phyloP scores from a whole-genome alignment of 2,113 vertebrate genomes.

The Pelecanoides urinatrix region DNA sequence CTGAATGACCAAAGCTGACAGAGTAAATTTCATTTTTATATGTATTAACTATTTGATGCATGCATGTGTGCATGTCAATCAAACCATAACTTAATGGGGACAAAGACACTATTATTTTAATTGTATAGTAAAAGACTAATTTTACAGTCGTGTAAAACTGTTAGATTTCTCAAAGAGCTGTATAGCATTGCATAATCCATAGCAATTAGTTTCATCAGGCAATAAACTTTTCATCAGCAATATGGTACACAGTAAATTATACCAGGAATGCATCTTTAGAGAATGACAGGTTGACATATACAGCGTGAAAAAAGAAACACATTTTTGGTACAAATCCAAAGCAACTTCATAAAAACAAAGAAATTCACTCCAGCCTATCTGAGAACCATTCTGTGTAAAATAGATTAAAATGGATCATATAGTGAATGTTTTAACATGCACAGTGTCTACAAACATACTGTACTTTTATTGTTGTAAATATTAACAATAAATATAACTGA shows the following conservation, averaged over 20 bases:
- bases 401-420: background rate
- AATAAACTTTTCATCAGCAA: conserved; percentile 26
- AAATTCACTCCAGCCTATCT: background rate
- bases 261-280: background rate
- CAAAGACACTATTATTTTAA: background rate
- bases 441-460: background rate
- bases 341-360: background rate
- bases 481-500: background rate
- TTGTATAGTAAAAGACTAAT: conserved; percentile 11
- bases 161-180: background rate
- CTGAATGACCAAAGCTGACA: background rate
- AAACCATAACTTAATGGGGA: background rate
- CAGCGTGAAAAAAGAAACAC: background rate
- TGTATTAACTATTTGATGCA: background rate
- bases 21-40: background rate
- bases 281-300: background rate
- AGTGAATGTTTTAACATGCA: background rate
- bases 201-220: conserved; percentile 22
- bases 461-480: background rate
- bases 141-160: conserved; percentile 6
- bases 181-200: background rate
- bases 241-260: background rate
- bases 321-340: background rate
- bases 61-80: background rate
- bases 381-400: background rate